Evolutionary conservation across 2,113 vertebrate species (phyloP).

Genomic region (Plotosus lineatus): DNA sequence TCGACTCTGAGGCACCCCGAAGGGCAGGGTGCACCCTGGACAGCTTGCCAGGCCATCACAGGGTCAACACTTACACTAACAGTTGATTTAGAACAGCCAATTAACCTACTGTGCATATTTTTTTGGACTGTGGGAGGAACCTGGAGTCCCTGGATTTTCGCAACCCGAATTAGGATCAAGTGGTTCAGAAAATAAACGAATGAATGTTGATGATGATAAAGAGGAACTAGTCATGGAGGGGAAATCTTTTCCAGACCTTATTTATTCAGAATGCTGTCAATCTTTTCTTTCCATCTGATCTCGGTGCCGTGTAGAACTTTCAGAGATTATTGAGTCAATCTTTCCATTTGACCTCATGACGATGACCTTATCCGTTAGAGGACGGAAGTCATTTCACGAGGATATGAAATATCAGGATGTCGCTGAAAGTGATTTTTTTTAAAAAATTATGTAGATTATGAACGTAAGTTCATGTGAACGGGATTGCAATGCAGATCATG

Average conservation of each 20-base stretch:
- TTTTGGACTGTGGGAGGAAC: too few relatives aligned
- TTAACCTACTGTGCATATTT: too few relatives aligned
- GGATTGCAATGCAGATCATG: background rate
- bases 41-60: too few relatives aligned
- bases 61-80: too few relatives aligned
- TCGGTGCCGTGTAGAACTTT: background rate
- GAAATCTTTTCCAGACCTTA: background rate
- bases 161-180: too few relatives aligned
- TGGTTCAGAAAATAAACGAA: too few relatives aligned
- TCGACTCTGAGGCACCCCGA: too few relatives aligned
- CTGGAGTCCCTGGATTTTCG: too few relatives aligned
- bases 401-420: constrained; percentile 1
- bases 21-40: too few relatives aligned
- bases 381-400: background rate
- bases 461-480: background rate
- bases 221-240: background rate
- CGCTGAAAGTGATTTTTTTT: background rate
- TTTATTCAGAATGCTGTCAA: background rate
- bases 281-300: background rate
- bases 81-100: too few relatives aligned
- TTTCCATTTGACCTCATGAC: background rate
- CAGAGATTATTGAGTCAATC: background rate
- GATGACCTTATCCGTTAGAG: background rate
- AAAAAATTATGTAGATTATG: background rate
- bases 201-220: too few relatives aligned